Evolutionary conservation across 2,113 vertebrate genomes (phyloP), one percentile per base, ranked within the genome.

Genomic region (Microcebus murinus): DNA sequence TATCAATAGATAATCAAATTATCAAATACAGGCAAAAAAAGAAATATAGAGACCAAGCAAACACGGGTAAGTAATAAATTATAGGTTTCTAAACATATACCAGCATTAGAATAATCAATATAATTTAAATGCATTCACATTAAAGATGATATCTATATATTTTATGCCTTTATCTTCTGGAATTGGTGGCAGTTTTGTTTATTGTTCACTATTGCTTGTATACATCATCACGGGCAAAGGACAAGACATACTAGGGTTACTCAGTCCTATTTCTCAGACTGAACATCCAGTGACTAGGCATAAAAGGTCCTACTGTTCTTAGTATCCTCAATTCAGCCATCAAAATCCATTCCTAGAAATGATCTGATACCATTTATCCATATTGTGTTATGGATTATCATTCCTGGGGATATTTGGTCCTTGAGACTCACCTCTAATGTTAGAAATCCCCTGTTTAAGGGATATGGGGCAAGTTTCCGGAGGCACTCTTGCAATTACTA

Each of bases 401-500:
- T 83, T 90, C n/a, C 29, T 71, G 12, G 29, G 1, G 74, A 59
- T 42, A 70, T 59, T 18, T 84, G 50, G 0, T 65, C 45, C 6
- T 71, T 52, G 3, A 92, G 7, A 25, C 12, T 15, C 2, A 71
- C 25, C 12, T 29, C 17, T 14, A 83, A 61, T 67, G 25, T 85
- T 31, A 87, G n/a, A 96, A 77, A 71, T 57, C 42, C 1, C 1
- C 1, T 65, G 0, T 18, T 76, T 36, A 48, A 83, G 31, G 31
- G n/a, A 74, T 57, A 21, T 52, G 27, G 8, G 50, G 15, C 39
- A 63, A 45, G 3, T 31, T 84, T 88, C 14, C 50, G 4, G 25
- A 81, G 59, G 3, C 10, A 63, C 5, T 21, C 0, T 4, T 18
- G 1, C 20, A 55, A 65, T 55, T 17, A 31, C 10, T 1, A 1